Evolutionary conservation across 2,797 vertebrate species (phyloP), one percentile per base, ranked within the genome.

Genomic region (Gallinago stenura): DNA sequence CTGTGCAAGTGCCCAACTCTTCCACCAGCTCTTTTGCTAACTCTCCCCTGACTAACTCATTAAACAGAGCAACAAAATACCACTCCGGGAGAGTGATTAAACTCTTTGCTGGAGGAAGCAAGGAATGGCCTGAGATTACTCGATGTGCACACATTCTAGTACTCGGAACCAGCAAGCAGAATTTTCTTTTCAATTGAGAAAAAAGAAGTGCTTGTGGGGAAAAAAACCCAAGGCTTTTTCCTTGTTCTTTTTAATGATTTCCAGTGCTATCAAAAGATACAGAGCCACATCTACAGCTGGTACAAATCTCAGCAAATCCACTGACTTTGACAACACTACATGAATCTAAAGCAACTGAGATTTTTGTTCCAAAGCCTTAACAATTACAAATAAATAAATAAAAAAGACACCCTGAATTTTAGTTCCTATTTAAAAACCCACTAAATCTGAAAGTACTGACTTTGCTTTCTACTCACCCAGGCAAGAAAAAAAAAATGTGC

Each of bases 181-280:
- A 35, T 11, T 21, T 85, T 65, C 73, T 43, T 70, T 57, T 51
- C n/a, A n/a, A 4, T 0, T 33, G 37, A 61, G 15, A 60, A 65
- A 93, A 68, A 69, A 61, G 53, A 58, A 71, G 33, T 41, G 50
- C 70, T 64, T 43, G 9, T 6, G 43, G 31, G 28, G 8, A 22
- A 41, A 46, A 37, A 37, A 28, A 0, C 7, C 7, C 30, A 71
- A 81, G 37, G 22, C 10, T 76, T 79, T n/a, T 79, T 35, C 66
- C 83, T 88, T 84, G 58, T 56, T 86, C 66, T 72, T 89, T 89
- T 89, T 56, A 90, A 87, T 92, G 58, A 93, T 89, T 95, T 94
- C 54, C 64, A 79, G 53, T 12, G 33, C 41, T 80, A 73, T 35
- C 73, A 64, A 91, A 92, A 91, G 60, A 81, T 24, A 54, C 14